These are phyloP conservation scores for Fukomys damarensis DNA, from an alignment of 2,113 vertebrate genomes.

Conservation along the genomic window DNA sequence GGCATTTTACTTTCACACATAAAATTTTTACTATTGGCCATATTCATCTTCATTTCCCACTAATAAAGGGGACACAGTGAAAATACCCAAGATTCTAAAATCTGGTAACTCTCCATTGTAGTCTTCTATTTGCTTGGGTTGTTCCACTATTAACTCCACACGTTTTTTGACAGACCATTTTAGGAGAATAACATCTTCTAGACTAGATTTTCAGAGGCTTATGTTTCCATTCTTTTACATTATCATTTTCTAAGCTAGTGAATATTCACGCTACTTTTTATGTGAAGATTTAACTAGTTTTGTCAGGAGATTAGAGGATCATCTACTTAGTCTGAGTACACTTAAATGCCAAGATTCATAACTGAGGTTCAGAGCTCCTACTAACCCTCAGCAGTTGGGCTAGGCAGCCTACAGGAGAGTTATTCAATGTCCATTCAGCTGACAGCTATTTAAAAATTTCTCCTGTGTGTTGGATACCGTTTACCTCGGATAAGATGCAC, in stretches of 20 bases:
- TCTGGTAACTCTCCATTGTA: neutral
- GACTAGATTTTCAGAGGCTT: neutral
- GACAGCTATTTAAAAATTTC: neutral
- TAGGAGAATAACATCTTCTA: neutral
- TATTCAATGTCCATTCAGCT: neutral
- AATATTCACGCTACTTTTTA: neutral
- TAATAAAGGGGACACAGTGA: neutral
- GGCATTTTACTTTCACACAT: neutral
- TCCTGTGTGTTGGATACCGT: neutral
- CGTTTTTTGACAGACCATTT: neutral
- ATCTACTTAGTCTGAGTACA: neutral
- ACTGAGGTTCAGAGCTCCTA: neutral
- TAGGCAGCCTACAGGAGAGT: neutral
- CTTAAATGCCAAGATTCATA: neutral
- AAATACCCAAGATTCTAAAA: slow-evolving; percentile 6
- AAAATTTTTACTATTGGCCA: neutral
- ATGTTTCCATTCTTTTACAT: neutral
- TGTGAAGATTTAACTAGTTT: neutral
- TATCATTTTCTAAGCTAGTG: neutral
- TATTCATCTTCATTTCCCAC: slow-evolving; percentile 1
- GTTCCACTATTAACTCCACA: neutral
- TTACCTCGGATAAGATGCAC: neutral
- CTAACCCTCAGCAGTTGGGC: neutral
- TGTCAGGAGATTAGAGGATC: neutral
- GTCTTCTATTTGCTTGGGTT: neutral